A percentile compares a stretch with the other conserved stretches of the same genome.
Evolutionary conservation across 2,113 vertebrate species (phyloP).

Genomic region (Halichoeres trimaculatus): DNA sequence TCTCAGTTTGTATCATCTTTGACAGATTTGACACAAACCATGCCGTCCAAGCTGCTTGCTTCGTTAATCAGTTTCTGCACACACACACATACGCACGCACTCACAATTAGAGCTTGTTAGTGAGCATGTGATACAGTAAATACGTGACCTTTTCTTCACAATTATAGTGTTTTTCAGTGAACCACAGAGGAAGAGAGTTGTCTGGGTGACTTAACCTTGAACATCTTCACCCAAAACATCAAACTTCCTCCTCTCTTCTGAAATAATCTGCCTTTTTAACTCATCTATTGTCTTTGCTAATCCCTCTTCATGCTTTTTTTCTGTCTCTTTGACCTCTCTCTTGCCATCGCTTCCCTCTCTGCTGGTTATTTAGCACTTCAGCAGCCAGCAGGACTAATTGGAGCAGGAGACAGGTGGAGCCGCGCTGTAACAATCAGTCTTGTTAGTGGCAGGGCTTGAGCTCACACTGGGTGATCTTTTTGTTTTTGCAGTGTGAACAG

Average conservation of each 20-base stretch:
- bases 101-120: conserved; percentile 74
- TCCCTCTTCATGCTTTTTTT: conserved; percentile 11
- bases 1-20: conserved; percentile 42
- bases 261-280: neutral
- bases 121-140: conserved; percentile 72
- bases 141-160: conserved; percentile 51
- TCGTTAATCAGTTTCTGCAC: conserved; percentile 64
- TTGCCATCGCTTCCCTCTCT: conserved; percentile 17
- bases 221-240: neutral
- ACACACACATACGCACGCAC: conserved; percentile 43
- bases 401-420: conserved; percentile 86
- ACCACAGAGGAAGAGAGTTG: conserved; percentile 36
- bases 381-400: conserved; percentile 87
- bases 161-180: conserved; percentile 59
- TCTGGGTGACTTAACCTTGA: conserved; percentile 17
- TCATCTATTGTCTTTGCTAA: conserved; percentile 7
- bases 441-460: conserved; percentile 80
- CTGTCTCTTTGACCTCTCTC: conserved; percentile 19
- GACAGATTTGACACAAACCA: conserved; percentile 71
- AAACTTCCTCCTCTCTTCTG: neutral
- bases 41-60: conserved; percentile 51
- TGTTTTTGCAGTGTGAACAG: conserved; percentile 89
- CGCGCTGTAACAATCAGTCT: conserved; percentile 88
- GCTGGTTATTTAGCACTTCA: conserved; percentile 84
- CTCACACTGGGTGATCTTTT: conserved; percentile 81